Evolutionary conservation across 2,113 vertebrate species (phyloP).

Genomic region (Oenanthe melanoleuca): DNA sequence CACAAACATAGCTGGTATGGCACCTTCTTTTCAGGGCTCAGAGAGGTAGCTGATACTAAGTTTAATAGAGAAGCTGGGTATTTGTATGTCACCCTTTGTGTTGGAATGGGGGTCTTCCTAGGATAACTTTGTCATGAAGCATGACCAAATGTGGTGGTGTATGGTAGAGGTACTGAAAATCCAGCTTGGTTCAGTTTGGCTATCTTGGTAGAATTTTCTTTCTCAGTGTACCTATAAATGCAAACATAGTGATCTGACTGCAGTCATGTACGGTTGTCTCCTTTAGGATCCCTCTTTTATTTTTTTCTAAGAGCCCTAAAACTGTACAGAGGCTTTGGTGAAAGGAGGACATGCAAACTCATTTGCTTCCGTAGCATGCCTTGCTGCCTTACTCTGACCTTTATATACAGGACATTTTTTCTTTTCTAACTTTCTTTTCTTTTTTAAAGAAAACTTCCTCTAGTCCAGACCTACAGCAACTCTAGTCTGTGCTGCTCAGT

Average conservation of each 20-base stretch:
- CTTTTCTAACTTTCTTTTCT: not conserved
- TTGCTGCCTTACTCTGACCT: not conserved
- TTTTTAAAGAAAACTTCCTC: not conserved
- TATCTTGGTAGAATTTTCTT: not conserved
- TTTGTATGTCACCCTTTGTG: not conserved
- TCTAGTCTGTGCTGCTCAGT: not conserved
- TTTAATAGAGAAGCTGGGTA: not conserved
- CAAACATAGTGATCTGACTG: not conserved
- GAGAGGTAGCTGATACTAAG: not conserved
- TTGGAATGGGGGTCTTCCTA: not conserved
- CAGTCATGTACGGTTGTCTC: not conserved
- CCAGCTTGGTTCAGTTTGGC: not conserved
- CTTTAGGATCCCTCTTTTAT: not conserved
- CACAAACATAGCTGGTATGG: not conserved
- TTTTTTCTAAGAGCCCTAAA: not conserved
- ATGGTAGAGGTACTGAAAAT: not conserved
- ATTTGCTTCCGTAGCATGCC: not conserved
- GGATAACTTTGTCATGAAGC: not conserved
- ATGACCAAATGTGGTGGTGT: not conserved
- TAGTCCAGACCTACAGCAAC: not conserved
- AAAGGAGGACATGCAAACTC: not conserved
- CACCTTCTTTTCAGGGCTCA: not conserved
- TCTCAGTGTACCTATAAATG: not conserved
- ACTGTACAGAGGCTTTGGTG: not conserved
- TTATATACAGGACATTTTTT: not conserved